Evolutionary conservation across 2,113 vertebrate species (phyloP).

Genomic region (Trematocara marginatum): DNA sequence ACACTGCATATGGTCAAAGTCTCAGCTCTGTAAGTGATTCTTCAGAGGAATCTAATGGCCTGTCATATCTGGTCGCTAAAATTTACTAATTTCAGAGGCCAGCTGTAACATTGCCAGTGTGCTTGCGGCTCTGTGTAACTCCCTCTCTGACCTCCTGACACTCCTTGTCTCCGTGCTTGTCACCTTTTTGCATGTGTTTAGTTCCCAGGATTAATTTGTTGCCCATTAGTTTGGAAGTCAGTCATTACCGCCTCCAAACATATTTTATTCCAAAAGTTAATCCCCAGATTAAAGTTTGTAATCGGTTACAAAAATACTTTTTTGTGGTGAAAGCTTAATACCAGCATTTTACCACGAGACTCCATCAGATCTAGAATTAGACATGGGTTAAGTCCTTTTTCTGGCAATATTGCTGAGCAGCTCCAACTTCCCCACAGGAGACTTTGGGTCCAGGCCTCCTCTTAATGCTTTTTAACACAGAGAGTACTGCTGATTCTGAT

Average conservation of each 20-base stretch:
- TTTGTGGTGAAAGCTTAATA: background rate
- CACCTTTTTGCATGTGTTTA: background rate
- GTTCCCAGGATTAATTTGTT: background rate
- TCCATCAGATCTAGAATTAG: slow-evolving; percentile 13
- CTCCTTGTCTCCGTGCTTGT: background rate
- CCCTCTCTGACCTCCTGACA: background rate
- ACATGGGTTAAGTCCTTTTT: slow-evolving; percentile 15
- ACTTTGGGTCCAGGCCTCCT: background rate
- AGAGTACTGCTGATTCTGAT: background rate
- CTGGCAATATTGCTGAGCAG: background rate
- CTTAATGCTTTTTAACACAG: background rate
- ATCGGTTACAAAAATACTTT: slow-evolving; percentile 1
- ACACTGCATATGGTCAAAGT: background rate
- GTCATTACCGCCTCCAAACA: background rate
- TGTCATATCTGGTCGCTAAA: background rate
- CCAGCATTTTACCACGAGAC: background rate
- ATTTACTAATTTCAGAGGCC: background rate
- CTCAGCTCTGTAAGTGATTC: background rate
- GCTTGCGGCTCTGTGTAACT: background rate
- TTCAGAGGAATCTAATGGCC: background rate
- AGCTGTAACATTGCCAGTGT: background rate
- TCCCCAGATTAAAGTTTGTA: slow-evolving; percentile 18
- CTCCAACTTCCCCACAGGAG: background rate
- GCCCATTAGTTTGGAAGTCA: background rate
- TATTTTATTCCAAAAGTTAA: slow-evolving; percentile 17